Evolutionary conservation across 2,797 vertebrate genomes (phyloP), one percentile per base, ranked within the genome.

Genomic region (Danio albolineatus): DNA sequence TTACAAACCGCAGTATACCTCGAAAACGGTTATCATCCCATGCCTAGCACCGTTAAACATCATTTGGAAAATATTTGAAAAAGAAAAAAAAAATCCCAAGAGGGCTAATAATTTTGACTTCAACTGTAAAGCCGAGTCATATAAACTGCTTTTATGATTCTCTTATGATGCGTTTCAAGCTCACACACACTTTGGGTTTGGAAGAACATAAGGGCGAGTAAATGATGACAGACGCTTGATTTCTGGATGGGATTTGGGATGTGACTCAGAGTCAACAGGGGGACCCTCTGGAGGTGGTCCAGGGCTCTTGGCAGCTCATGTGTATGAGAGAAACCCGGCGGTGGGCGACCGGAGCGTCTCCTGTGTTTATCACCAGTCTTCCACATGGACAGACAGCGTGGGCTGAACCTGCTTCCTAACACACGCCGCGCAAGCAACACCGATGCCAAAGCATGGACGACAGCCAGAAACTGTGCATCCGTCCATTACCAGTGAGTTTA

Each of bases 401-500:
- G 65, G 76, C 64, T 73, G 41, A 73, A 74, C 46, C 62, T 78
- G 76, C 62, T 74, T 82, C 60, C 62, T 82, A 53, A 62, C 19
- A 46, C 78, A 60, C 8, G 39, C 41, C 10, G 49, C 9, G 12
- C 39, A 62, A 82, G 41, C 54, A 78, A 78, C 43, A 60, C 53
- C 43, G 48, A 7, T 51, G 43, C 54, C 70, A 72, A 28, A 10
- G 16, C 41, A 73, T 38, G 54, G 17, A 10, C 3, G 48, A 59
- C 57, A 19, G 16, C 49, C 8, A 51, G 21, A 56, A 53, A 57
- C 48, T 17, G 4, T 5, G 4, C 51, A 76, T 19, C 51, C 62
- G 57, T 28, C 10, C 36, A 66, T 46, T 76, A 56, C 46, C 39
- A 57, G 43, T 6, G 39, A 46, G 51, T 56, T 44, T 41, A 41